These are phyloP conservation scores for Cyclargus thomasi DNA, from an alignment of 1,140 invertebrate species.

Conservation along the genomic window DNA sequence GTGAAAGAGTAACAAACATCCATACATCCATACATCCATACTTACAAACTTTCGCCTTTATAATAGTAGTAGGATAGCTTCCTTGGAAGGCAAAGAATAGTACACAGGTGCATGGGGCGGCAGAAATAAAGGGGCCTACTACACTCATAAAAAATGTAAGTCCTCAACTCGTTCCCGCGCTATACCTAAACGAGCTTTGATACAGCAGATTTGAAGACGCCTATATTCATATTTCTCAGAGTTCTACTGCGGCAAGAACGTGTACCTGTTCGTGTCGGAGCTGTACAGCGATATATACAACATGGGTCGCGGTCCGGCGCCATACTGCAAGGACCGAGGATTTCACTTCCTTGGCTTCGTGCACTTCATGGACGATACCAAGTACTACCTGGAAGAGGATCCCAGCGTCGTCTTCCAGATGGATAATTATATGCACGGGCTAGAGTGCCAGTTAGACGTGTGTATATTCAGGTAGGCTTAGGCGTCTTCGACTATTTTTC, in stretches of 20 bases:
- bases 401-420: conserved; percentile 50
- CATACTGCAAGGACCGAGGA: conserved; percentile 50
- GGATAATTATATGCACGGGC: conserved; percentile 61
- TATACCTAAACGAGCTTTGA: no score
- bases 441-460: conserved; percentile 57
- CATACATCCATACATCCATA: no score
- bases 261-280: conserved; percentile 62
- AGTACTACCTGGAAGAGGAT: conserved; percentile 58
- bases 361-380: conserved; percentile 55
- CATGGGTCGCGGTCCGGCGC: conserved; percentile 49
- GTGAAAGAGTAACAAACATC: no score
- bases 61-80: no score
- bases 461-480: conserved; percentile 56
- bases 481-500: not conserved
- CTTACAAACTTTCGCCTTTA: no score
- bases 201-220: no score
- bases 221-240: conserved; percentile 36
- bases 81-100: no score
- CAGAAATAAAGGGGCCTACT: no score
- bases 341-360: conserved; percentile 64
- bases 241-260: conserved; percentile 61
- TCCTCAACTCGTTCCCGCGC: no score
- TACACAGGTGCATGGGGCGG: no score
- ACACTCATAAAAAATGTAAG: no score
- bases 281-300: conserved; percentile 63